Evolutionary conservation across 2,113 vertebrate species (phyloP), one percentile per base, ranked within the genome.

Genomic region (Pogona vitticeps): DNA sequence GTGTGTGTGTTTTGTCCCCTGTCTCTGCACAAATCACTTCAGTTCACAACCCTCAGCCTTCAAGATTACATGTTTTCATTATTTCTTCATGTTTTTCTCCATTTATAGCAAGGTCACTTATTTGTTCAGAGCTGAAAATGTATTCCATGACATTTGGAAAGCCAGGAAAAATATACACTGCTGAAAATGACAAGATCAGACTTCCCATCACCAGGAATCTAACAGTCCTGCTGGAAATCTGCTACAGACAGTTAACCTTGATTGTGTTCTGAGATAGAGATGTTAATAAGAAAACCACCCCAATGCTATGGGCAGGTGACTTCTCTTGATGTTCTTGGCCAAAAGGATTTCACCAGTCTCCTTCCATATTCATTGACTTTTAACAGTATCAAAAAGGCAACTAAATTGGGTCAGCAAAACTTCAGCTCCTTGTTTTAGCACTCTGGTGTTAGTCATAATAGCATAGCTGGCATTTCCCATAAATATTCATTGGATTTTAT

Each of bases 161-260:
- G 58, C 20, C 70, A 84, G 46, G 61, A 61, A 52, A 92, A 91
- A 88, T 17, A 88, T 40, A 15, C 3, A 68, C 31, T 72, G 1
- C 7, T 58, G n/a, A 46, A 77, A 76, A 17, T 21, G 76, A 76
- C 42, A 72, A 81, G 38, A 86, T 26, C 1, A 90, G 93, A 88
- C 75, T 92, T 86, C 83, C 78, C 89, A 72, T 79, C 84, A 91
- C 65, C 46, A 86, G 67, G 21, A 91, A 89, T 31, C 52, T 6
- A 65, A 26, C n/a, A 83, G 56, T 88, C 70, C 85, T 77, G 56
- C 76, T 84, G 88, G 58, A 95, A 92, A 91, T 75, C 85, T 89
- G 88, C 84, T 93, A 80, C 5, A 92, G 81, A 86, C 46, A 70
- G 86, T 83, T 92, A 93, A 93, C 80, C 88, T 92, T 91, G 86